phyloP scores from a whole-genome alignment of 2,888 invertebrate species.

The Thymelicus sylvestris region DNA sequence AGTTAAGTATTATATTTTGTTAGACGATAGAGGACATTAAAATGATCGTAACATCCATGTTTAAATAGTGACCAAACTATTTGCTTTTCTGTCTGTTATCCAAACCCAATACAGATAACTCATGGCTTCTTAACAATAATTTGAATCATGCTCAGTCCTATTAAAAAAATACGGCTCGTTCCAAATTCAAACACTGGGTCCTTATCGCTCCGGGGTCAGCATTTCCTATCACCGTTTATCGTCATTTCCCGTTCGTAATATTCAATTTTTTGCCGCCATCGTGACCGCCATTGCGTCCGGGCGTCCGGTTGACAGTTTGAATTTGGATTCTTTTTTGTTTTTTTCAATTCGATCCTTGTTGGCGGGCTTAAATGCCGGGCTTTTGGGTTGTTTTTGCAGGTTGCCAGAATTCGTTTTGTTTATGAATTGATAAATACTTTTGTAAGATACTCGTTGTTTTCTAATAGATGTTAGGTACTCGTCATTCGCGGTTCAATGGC shows the following conservation, averaged over 20 bases:
- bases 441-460: too few relatives aligned
- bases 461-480: too few relatives aligned
- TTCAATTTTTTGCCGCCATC: conserved; percentile 47
- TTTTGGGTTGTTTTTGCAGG: conserved; percentile 10
- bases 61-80: background rate
- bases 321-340: conserved; percentile 31
- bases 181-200: conserved; percentile 31
- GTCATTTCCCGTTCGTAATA: conserved; percentile 65
- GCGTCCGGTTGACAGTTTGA: conserved; percentile 36
- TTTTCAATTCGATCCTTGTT: conserved; percentile 20
- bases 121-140: background rate
- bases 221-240: conserved; percentile 68
- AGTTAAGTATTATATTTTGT: too few relatives aligned
- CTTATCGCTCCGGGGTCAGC: conserved; percentile 69
- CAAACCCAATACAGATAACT: background rate
- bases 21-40: background rate
- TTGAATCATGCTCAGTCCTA: background rate
- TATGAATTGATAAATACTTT: too few relatives aligned
- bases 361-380: conserved; percentile 1
- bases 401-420: background rate
- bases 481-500: too few relatives aligned
- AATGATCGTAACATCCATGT: too few relatives aligned
- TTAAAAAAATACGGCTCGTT: conserved; percentile 33
- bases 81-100: background rate
- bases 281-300: conserved; percentile 33